Evolutionary conservation across 1,140 invertebrate species (phyloP).

Genomic region (Drosophila teissieri): DNA sequence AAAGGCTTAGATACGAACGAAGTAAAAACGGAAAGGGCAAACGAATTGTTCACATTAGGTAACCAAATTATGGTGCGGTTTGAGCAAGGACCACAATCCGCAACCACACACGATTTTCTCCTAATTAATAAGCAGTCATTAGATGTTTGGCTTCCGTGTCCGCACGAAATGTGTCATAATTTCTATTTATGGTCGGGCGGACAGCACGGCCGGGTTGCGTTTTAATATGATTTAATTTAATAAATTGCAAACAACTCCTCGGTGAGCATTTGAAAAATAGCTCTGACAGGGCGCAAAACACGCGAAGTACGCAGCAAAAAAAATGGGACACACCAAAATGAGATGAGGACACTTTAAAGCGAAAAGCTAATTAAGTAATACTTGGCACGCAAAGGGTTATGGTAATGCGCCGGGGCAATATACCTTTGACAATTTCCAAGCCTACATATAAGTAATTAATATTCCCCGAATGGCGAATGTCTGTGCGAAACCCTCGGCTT

Average conservation of each 20-base stretch:
- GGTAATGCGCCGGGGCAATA: constrained; percentile 51
- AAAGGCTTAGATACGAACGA: neutral
- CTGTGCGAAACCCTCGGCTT: constrained; percentile 9
- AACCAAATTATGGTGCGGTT: constrained; percentile 12
- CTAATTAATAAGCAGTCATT: constrained; percentile 77
- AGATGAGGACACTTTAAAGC: constrained; percentile 60
- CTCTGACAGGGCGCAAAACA: constrained; percentile 25
- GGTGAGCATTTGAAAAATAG: constrained; percentile 72
- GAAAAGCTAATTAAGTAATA: constrained; percentile 78
- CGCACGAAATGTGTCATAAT: constrained; percentile 80
- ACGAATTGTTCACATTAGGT: neutral
- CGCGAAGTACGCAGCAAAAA: constrained; percentile 10
- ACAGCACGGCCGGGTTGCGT: constrained; percentile 39
- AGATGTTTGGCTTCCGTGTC: constrained; percentile 67
- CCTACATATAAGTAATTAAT: constrained; percentile 35
- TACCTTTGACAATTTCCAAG: constrained; percentile 27
- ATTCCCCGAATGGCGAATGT: neutral
- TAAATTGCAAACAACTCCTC: constrained; percentile 76
- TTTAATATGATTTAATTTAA: constrained; percentile 80
- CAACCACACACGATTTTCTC: constrained; percentile 63
- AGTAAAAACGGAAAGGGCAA: constrained; percentile 15
- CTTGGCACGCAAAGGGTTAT: constrained; percentile 63
- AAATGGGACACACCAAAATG: constrained; percentile 1
- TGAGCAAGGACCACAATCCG: constrained; percentile 61
- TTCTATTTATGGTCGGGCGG: constrained; percentile 71